A percentile compares a stretch with the other conserved stretches of the same genome.
Conservation (phyloP, 2,888 invertebrate species). For the Drosophila peninsularis region DNA sequence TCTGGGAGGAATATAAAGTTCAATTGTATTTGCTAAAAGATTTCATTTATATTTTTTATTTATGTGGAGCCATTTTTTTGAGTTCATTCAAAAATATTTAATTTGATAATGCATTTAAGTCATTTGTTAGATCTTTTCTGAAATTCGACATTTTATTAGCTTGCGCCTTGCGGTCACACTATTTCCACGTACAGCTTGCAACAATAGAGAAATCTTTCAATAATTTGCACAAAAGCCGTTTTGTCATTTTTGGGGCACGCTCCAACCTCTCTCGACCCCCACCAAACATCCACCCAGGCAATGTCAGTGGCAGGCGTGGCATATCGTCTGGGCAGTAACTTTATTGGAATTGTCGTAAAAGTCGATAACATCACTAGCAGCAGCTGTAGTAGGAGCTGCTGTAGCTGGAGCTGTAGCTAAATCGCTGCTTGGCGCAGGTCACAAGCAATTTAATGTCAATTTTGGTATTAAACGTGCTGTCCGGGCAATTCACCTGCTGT, state of each 20-base stretch:
- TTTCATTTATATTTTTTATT: too few species aligned
- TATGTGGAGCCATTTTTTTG: too few species aligned
- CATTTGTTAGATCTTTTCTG: not conserved
- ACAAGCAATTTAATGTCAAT: conserved; percentile 81
- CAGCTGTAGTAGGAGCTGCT: not conserved
- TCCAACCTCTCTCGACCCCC: not conserved
- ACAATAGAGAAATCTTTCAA: conserved; percentile 57
- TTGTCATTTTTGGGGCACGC: conserved; percentile 54
- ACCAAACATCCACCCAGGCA: not conserved
- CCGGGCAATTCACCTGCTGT: conserved; percentile 70
- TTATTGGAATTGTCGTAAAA: conserved; percentile 81
- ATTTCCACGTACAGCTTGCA: conserved; percentile 23
- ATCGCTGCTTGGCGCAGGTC: conserved; percentile 59
- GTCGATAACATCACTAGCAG: conserved; percentile 70
- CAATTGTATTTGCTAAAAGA: too few species aligned
- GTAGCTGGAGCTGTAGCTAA: conserved; percentile 24
- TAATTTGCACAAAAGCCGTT: conserved; percentile 59
- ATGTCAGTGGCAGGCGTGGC: conserved; percentile 44
- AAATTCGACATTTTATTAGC: conserved; percentile 1
- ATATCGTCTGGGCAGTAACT: conserved; percentile 67
- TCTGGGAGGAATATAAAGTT: too few species aligned
- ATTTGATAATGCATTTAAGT: not conserved
- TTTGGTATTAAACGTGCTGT: conserved; percentile 77
- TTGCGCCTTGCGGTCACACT: conserved; percentile 13
- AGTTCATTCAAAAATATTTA: not conserved